A percentile compares a stretch with the other conserved stretches of the same genome.
Conservation (phyloP, 2,888 invertebrate species). For the Pseudococcus viburni region DNA sequence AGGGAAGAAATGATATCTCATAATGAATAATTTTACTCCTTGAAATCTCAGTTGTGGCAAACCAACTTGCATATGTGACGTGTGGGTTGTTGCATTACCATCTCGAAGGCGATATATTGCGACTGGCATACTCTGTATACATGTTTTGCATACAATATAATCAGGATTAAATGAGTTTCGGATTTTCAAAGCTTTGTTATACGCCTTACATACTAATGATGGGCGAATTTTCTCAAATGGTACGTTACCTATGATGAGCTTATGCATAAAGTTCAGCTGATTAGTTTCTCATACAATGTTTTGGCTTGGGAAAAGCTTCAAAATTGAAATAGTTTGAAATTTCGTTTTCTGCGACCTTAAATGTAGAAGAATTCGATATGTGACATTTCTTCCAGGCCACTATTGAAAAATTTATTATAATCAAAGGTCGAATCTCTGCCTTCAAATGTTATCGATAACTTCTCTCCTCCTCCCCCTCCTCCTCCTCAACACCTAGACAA, state of each 20-base stretch:
- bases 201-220: not conserved
- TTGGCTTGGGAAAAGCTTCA: not conserved
- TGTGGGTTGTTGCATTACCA: not conserved
- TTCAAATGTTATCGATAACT: too few relatives aligned
- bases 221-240: not conserved
- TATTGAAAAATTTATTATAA: too few relatives aligned
- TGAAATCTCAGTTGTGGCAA: not conserved
- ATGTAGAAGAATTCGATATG: too few relatives aligned
- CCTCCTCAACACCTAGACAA: too few relatives aligned
- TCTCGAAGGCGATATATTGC: not conserved
- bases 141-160: constrained; percentile 12
- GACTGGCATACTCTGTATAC: not conserved
- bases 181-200: not conserved
- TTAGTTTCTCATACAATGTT: not conserved
- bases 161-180: not conserved
- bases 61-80: not conserved
- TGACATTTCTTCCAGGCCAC: too few relatives aligned
- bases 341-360: too few relatives aligned
- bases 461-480: too few relatives aligned
- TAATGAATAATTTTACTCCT: not conserved
- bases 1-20: not conserved
- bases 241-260: not conserved
- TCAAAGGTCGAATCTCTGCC: too few relatives aligned
- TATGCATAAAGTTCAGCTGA: not conserved
- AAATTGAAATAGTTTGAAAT: too few relatives aligned